Conservation (phyloP, 2,888 invertebrate species). For the Microdon myrmicae region DNA sequence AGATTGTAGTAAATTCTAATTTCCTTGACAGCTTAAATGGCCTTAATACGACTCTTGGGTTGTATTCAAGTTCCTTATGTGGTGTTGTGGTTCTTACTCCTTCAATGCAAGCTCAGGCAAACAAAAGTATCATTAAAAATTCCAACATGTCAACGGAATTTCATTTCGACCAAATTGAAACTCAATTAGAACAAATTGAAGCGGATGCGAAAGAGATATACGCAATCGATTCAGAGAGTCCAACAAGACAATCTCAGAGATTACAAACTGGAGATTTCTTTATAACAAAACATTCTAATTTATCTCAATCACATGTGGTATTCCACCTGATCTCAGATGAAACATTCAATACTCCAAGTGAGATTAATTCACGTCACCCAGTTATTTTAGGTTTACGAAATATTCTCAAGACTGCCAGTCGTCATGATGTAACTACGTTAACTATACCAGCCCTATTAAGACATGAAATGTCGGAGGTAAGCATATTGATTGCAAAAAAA, state of each 20-base stretch:
- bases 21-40: slow-evolving; percentile 62
- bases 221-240: slow-evolving; percentile 57
- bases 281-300: slow-evolving; percentile 89
- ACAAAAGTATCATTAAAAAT: slow-evolving; percentile 64
- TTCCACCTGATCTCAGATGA: slow-evolving; percentile 96
- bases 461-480: slow-evolving; percentile 93
- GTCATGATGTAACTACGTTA: slow-evolving; percentile 91
- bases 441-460: slow-evolving; percentile 92
- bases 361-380: slow-evolving; percentile 95
- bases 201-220: slow-evolving; percentile 68
- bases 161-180: slow-evolving; percentile 86
- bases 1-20: neutral
- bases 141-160: slow-evolving; percentile 84
- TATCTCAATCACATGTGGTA: slow-evolving; percentile 92
- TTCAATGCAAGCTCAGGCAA: slow-evolving; percentile 63
- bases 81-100: slow-evolving; percentile 83
- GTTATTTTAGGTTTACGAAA: slow-evolving; percentile 94
- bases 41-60: slow-evolving; percentile 90
- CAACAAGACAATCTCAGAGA: slow-evolving; percentile 68
- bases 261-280: slow-evolving; percentile 87
- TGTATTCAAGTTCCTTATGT: slow-evolving; percentile 91
- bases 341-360: slow-evolving; percentile 72
- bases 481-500: neutral
- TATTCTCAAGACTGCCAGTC: slow-evolving; percentile 93
- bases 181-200: slow-evolving; percentile 81